Percentiles rank a stretch among this genome's conserved stretches.
Conservation (phyloP, 2,113 vertebrate genomes). For the Rhynchomys soricoides region DNA sequence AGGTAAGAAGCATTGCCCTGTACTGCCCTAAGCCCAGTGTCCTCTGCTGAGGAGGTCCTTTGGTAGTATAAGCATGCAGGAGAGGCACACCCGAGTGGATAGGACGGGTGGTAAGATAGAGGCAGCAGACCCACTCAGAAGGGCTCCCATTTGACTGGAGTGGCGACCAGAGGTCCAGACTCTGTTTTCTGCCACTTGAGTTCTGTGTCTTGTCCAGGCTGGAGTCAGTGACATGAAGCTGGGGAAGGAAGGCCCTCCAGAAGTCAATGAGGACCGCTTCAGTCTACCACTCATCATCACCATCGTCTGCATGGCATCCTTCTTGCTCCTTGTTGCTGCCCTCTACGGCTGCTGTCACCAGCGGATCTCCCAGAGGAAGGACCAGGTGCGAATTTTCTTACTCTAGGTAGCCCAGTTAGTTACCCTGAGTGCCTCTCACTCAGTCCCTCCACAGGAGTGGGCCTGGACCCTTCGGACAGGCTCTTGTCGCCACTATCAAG, state of each 20-base stretch:
- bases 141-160: background rate
- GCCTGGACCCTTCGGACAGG: background rate
- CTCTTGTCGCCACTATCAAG: background rate
- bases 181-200: background rate
- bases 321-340: conserved; percentile 84
- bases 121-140: background rate
- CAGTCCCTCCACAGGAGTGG: background rate
- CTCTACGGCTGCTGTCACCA: conserved; percentile 90
- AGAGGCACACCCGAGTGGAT: background rate
- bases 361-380: conserved; percentile 87
- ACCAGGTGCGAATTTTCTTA: conserved; percentile 82
- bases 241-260: background rate
- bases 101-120: background rate
- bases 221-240: conserved; percentile 80
- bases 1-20: conserved; percentile 59
- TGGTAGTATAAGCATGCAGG: background rate
- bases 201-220: conserved; percentile 63
- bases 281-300: conserved; percentile 89
- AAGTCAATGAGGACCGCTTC: conserved; percentile 82
- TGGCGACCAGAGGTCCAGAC: background rate
- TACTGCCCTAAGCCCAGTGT: background rate
- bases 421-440: background rate
- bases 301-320: conserved; percentile 86
- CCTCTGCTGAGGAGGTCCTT: background rate
- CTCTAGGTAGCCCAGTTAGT: background rate